Conservation (phyloP, 2,888 invertebrate genomes). For the Mactromeris polynyma region DNA sequence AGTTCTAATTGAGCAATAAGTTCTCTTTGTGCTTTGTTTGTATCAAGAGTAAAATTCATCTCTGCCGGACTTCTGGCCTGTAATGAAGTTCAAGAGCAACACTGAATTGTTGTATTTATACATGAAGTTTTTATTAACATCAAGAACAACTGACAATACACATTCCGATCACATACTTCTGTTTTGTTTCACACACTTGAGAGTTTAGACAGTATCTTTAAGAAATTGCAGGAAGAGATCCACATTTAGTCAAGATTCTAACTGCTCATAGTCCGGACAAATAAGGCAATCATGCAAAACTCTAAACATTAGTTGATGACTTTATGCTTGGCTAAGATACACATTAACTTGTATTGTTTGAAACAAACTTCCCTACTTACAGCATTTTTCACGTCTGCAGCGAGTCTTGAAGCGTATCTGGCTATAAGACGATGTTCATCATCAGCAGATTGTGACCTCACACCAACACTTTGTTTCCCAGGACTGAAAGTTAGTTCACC, state of each 20-base stretch:
- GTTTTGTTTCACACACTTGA: too few species aligned
- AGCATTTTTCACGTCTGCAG: conserved; percentile 94
- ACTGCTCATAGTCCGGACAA: too few species aligned
- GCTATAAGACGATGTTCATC: conserved; percentile 99
- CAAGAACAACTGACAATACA: not conserved
- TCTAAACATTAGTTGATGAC: too few species aligned
- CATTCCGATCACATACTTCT: not conserved
- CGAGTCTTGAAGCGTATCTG: conserved; percentile 97
- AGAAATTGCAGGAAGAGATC: too few species aligned
- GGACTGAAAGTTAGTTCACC: too few species aligned
- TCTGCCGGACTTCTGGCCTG: conserved; percentile 91
- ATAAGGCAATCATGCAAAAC: too few species aligned
- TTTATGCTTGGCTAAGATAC: not conserved
- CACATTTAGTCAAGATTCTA: too few species aligned
- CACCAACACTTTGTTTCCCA: conserved; percentile 75
- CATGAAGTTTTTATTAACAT: not conserved
- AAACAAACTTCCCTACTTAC: conserved; percentile 86
- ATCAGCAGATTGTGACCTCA: conserved; percentile 88
- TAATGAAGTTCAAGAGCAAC: conserved; percentile 43
- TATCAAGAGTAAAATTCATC: conserved; percentile 92
- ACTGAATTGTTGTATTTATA: not conserved
- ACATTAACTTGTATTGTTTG: not conserved
- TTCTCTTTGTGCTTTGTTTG: conserved; percentile 92
- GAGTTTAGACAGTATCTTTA: too few species aligned
- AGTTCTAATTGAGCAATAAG: conserved; percentile 96